Base-by-base conservation (phyloP, 2,888 invertebrate species). In the Agapetus fuscipes region DNA sequence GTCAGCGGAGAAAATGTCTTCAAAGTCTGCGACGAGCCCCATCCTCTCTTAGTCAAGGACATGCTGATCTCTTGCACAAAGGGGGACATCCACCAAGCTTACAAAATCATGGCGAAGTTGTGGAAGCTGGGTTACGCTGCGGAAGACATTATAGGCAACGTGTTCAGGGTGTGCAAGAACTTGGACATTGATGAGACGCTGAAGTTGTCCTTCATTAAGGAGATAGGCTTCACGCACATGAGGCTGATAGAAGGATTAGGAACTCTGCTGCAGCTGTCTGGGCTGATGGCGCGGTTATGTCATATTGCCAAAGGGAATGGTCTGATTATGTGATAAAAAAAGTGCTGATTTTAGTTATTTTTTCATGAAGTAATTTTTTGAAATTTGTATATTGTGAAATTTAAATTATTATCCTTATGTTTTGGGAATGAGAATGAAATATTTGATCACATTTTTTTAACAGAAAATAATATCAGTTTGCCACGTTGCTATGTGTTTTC, bases 11-110 rank as follows among this genome's bases (percentile, higher is more conserved):
- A 86, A 50, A 90, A 95, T 68, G 98, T 98, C 13, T 97, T 96
- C 60, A 95, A 94, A 74, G 95, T 97, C 7, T 99, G 98, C 60
- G 98, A 99, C 61, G 97, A 98, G 62, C 98, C 98, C 0, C 97
- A 97, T 67, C 98, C 98, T 0, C 73, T 94, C 58, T 65, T 94
- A 2, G 82, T 98, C 33, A 84, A 87, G 60, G 80, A 83, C 53
- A 95, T 97, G 94, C 66, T 98, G 32, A 78, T 83, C 48, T 74
- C 79, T 51, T 97, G 97, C 62, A 65, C 76, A 1, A 66, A 77
- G 37, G 83, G 83, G 28, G 83, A 94, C 54, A 80, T 95, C 43
- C 82, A 85, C 43, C 83, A 83, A 50, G 89, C 95, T 0, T 91
- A 86, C 56, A 84, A 82, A 56, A 74, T 90, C 33, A 76, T 97